Base-by-base conservation (phyloP, 2,113 vertebrate genomes). In the Gracilinanus agilis region DNA sequence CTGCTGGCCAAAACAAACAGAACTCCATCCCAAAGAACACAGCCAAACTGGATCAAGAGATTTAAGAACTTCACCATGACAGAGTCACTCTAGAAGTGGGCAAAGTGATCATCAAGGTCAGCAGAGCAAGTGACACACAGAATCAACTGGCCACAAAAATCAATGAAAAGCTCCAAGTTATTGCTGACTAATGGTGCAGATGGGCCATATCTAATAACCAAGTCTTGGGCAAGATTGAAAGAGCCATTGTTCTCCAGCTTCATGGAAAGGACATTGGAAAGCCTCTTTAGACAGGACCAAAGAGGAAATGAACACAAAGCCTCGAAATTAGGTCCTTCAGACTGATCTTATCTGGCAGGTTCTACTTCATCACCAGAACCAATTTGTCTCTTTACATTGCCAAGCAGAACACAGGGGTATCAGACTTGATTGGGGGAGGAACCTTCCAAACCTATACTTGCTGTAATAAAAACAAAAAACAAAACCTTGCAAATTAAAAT, bases 191-290 rank as follows among this genome's bases (percentile, higher is more conserved):
- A 3, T 49, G 5, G 49, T 49, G 49, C 49, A 49, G 49, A 49
- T 5, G 5, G 49, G 49, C 49, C 49, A 49, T 49, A 3, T 5
- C 49, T 49, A 49, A 49, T 49, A 49, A 49, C 98, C 99, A 99
- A 98, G 99, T 99, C 91, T 98, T 99, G 99, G 99, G 99, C 97
- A 99, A 99, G 98, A 99, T 99, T 0, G 99, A 99, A 96, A 98
- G 99, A 98, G 99, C 98, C 54, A 99, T 99, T 0, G 99, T 99
- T 99, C 95, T 99, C 96, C 99, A 99, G 94, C 98, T 99, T 11
- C 99, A 99, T 93, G 99, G 99, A 90, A 99, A 96, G 98, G 99
- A 99, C 34, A 99, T 99, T 97, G 99, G 99, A 90, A 99, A 97
- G 97, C 99, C 99, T 0, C 97, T 99, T 83, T 99, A 99, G 97